Evolutionary conservation across 2,888 invertebrate genomes (phyloP).

Genomic region (Byasa hedistus): DNA sequence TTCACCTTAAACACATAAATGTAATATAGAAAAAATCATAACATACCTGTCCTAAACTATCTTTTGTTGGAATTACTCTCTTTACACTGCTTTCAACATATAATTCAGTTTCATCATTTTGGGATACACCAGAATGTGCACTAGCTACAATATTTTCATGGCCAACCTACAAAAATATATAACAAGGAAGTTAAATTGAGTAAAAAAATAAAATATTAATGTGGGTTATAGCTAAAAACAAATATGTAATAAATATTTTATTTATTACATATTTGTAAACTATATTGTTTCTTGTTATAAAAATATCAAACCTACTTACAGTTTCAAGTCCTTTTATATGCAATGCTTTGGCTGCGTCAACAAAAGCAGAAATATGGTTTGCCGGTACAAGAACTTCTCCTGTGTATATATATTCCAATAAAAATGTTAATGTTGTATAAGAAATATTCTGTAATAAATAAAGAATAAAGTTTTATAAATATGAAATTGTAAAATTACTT

Average conservation of each 20-base stretch:
- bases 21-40: background rate
- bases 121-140: background rate
- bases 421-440: slow-evolving; percentile 53
- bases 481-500: background rate
- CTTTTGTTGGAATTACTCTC: slow-evolving; percentile 9
- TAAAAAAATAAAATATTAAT: background rate
- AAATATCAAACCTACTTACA: slow-evolving; percentile 39
- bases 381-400: slow-evolving; percentile 62
- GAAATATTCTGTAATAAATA: slow-evolving; percentile 59
- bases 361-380: slow-evolving; percentile 51
- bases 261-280: background rate
- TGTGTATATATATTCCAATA: slow-evolving; percentile 68
- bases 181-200: background rate
- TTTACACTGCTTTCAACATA: background rate
- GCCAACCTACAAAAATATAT: slow-evolving; percentile 11
- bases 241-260: too few relatives aligned
- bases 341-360: slow-evolving; percentile 63
- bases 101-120: slow-evolving; percentile 18
- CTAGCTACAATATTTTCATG: slow-evolving; percentile 8
- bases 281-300: background rate
- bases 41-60: slow-evolving; percentile 19
- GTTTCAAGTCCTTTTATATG: slow-evolving; percentile 64
- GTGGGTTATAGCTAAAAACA: too few relatives aligned
- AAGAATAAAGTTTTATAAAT: background rate
- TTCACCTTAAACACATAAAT: too few relatives aligned